phyloP scores from a whole-genome alignment of 2,113 vertebrate genomes.

The Cettia cetti region DNA sequence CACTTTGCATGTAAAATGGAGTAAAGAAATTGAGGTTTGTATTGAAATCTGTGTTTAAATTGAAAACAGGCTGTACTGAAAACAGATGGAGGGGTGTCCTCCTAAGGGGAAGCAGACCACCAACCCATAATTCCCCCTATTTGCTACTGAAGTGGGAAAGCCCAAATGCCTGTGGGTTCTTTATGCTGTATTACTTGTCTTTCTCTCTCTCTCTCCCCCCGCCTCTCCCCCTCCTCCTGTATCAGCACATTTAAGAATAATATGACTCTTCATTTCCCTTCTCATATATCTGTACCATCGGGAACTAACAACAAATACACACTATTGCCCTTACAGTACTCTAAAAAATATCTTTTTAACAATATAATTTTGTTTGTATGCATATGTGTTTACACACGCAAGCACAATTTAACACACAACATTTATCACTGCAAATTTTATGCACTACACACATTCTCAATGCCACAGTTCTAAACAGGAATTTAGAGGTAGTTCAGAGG shows the following conservation, averaged over 20 bases:
- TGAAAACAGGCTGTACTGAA: constrained; percentile 67
- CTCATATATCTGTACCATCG: constrained; percentile 1
- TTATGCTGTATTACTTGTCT: constrained; percentile 75
- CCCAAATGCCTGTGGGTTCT: constrained; percentile 72
- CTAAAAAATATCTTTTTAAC: background rate
- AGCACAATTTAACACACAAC: background rate
- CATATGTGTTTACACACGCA: background rate
- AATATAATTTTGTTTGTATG: background rate
- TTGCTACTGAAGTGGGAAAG: constrained; percentile 80
- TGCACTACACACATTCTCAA: background rate
- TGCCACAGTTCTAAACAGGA: background rate
- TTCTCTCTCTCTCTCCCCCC: constrained; percentile 27
- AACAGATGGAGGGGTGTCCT: constrained; percentile 81
- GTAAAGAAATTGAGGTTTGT: constrained; percentile 68
- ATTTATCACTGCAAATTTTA: background rate
- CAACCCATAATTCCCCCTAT: constrained; percentile 76
- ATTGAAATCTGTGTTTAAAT: constrained; percentile 72
- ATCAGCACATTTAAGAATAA: constrained; percentile 60
- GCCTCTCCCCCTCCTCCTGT: background rate
- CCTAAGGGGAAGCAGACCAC: constrained; percentile 69
- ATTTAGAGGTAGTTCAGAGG: background rate
- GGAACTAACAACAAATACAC: background rate
- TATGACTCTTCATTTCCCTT: constrained; percentile 53
- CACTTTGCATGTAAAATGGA: constrained; percentile 71
- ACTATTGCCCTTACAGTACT: background rate